Percentiles rank a stretch among this genome's conserved stretches.
phyloP scores from a whole-genome alignment of 2,797 vertebrate genomes.

The Alectoris magna region DNA sequence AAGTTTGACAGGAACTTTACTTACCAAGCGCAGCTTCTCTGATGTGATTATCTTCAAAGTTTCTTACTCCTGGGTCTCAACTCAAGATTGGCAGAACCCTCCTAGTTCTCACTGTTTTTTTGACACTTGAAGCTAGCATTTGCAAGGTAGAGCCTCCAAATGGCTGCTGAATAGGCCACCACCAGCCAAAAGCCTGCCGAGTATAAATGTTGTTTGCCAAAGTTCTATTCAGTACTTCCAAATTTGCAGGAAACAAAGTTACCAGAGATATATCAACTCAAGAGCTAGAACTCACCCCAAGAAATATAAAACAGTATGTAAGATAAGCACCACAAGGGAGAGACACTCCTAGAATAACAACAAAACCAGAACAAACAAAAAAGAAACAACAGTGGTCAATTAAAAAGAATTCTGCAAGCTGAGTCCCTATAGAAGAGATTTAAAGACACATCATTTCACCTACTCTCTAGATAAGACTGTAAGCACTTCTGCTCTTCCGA shows the following conservation, averaged over 20 bases:
- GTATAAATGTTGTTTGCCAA: slow-evolving; percentile 59
- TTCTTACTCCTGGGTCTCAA: slow-evolving; percentile 61
- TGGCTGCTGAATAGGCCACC: background rate
- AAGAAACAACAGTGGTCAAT: background rate
- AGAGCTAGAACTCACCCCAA: slow-evolving; percentile 15
- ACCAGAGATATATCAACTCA: slow-evolving; percentile 1
- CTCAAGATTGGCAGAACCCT: slow-evolving; percentile 37
- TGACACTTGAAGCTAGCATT: slow-evolving; percentile 57
- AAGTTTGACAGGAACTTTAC: slow-evolving; percentile 49
- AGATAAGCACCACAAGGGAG: background rate
- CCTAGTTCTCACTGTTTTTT: slow-evolving; percentile 26
- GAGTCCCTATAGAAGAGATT: background rate
- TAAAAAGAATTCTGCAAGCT: background rate
- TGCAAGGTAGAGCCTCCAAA: slow-evolving; percentile 44
- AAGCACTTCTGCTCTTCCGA: slow-evolving; percentile 25
- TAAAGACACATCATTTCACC: slow-evolving; percentile 7
- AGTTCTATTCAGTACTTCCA: background rate
- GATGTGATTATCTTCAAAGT: slow-evolving; percentile 42
- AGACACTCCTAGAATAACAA: background rate
- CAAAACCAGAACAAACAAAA: background rate
- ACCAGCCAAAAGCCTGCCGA: slow-evolving; percentile 36
- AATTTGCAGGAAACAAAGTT: slow-evolving; percentile 8
- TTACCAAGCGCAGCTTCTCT: slow-evolving; percentile 31
- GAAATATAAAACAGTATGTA: background rate
- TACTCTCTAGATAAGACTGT: background rate